phyloP scores from a whole-genome alignment of 1,140 invertebrate genomes.

The Penaeus vannamei region DNA sequence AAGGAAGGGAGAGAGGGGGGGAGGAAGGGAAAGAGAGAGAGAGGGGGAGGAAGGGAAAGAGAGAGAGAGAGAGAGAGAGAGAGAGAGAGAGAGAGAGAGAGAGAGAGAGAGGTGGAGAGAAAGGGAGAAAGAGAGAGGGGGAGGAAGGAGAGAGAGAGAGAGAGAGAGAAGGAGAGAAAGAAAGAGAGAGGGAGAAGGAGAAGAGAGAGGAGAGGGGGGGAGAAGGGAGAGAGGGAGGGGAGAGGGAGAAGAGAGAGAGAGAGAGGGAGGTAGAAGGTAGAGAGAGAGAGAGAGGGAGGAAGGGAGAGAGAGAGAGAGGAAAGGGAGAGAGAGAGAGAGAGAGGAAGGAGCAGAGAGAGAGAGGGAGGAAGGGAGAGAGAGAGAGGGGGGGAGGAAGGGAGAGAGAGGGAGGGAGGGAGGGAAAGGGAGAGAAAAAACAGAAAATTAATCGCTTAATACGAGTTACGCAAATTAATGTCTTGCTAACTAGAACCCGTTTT shows the following conservation, averaged over 20 bases:
- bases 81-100: not conserved
- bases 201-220: slow-evolving; percentile 1
- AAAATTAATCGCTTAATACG: not conserved
- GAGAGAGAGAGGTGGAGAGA: not conserved
- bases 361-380: slow-evolving; percentile 22
- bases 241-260: slow-evolving; percentile 20
- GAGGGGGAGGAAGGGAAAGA: not conserved
- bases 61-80: slow-evolving; percentile 5
- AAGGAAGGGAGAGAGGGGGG: not conserved
- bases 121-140: slow-evolving; percentile 29
- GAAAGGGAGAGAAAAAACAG: not conserved
- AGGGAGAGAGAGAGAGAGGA: not conserved
- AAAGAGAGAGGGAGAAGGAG: not conserved
- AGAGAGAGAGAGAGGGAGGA: not conserved
- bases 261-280: not conserved
- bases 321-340: not conserved
- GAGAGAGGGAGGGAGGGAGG: not conserved
- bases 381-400: not conserved
- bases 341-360: not conserved
- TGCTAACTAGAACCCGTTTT: not conserved
- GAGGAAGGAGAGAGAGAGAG: not conserved
- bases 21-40: not conserved
- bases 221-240: not conserved
- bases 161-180: not conserved
- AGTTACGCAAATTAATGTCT: not conserved